A percentile compares a stretch with the other conserved stretches of the same genome.
These are phyloP conservation scores for Danaus melanippus DNA, from an alignment of 1,140 invertebrate species.

Conservation along the genomic window DNA sequence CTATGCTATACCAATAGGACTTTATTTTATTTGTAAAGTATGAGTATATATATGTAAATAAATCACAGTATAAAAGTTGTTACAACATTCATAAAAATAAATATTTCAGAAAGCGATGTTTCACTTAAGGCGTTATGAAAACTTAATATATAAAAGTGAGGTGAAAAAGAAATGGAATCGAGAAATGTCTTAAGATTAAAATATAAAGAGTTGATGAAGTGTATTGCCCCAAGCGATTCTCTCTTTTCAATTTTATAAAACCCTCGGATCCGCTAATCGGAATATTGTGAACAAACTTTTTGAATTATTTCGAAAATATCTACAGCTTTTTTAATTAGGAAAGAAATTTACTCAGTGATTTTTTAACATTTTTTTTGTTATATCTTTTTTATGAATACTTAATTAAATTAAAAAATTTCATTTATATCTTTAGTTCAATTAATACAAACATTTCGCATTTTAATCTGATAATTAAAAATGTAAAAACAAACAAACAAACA, in stretches of 20 bases:
- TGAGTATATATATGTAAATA: too few relatives aligned
- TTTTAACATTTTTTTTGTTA: background rate
- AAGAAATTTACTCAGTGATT: conserved; percentile 4
- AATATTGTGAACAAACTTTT: conserved; percentile 49
- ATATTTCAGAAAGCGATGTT: too few relatives aligned
- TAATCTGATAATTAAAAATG: conserved; percentile 2
- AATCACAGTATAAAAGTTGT: too few relatives aligned
- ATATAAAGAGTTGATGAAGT: conserved; percentile 54
- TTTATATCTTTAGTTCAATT: conserved; percentile 28
- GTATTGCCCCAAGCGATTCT: conserved; percentile 33
- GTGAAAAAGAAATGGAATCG: conserved; percentile 10
- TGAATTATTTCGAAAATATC: conserved; percentile 18
- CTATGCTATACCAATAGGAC: too few relatives aligned
- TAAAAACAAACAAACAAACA: too few relatives aligned
- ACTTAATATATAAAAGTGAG: too few relatives aligned
- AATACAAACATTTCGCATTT: conserved; percentile 20
- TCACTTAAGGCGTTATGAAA: too few relatives aligned
- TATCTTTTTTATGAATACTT: background rate
- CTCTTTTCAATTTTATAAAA: conserved; percentile 40
- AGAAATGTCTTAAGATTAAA: conserved; percentile 32
- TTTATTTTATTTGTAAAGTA: too few relatives aligned
- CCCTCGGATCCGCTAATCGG: conserved; percentile 44
- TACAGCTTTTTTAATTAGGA: conserved; percentile 8
- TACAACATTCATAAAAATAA: too few relatives aligned
- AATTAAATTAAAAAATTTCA: background rate